Base-by-base conservation (phyloP, 2,888 invertebrate genomes). In the Caenorhabditis angaria region DNA sequence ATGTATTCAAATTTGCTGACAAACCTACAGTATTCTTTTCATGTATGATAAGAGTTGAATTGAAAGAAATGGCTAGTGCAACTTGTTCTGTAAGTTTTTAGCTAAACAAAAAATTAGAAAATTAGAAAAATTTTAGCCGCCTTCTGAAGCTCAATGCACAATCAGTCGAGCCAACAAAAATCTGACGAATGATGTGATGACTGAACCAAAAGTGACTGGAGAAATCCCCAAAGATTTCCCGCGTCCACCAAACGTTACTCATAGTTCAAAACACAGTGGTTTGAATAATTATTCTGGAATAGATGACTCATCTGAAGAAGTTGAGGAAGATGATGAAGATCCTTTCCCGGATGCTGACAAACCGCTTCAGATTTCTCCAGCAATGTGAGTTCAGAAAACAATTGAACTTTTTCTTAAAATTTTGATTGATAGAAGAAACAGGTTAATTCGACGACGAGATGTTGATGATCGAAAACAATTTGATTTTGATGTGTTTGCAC, bases 1-100 rank as follows among this genome's bases (percentile, higher is more conserved):
- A 61, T 51, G 84, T 85, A 0, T 85, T 85, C 77, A 86, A 85
- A 57, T 86, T 85, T 59, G 85, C 85, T 12, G 85, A 85, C 59
- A 76, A 77, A 20, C 80, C 82, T 3, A 84, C 85, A 1, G 78
- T 85, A 18, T 85, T 81, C 74, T 85, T 85, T 63, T 73, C 76
- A 5, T 85, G 85, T 62, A 84, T 83, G 78, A 81, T 85, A n/a
- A 56, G 80, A 27, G 69, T 85, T 27, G 72, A 80, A 47, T 58
- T 82, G 59, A 82, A 82, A 28, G 75, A 76, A 20, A 58, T 61
- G 1, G 41, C 58, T 0, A 62, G 54, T 10, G 62, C 50, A 2
- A 10, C 32, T 10, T 82, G 82, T 65, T 59, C 63, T 25, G 82
- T 78, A 58, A 60, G 76, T 25, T 8, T 24, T 48, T 51, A 3